Evolutionary conservation across 2,797 vertebrate genomes (phyloP), one percentile per base, ranked within the genome.

Genomic region (Enteromius anoplus): DNA sequence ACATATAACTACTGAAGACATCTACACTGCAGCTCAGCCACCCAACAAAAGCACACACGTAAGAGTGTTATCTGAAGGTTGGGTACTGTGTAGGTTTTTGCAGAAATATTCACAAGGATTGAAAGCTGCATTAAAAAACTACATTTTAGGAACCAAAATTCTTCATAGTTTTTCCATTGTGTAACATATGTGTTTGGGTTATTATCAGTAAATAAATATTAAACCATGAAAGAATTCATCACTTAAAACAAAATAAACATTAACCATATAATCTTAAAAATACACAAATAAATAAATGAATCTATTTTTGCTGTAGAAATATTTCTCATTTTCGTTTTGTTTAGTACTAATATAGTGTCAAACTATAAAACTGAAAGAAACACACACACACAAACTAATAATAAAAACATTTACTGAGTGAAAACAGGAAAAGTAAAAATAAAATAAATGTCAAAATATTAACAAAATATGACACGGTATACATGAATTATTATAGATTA

Each of bases 1-100:
- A 53, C 29, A 34, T 73, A 73, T 73, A 55, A 73, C 49, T 34
- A 60, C 73, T 26, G 51, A 75, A 75, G 51, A 75, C 51, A 40
- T 51, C 55, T 49, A 72, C 65, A 40, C 66, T 60, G 66, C 69
- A 64, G 42, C 23, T 26, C 8, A 32, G 37, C 32, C 2, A 2
- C 11, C 69, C 19, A 55, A 68, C 65, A 51, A 53, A 58, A 40
- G 40, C 9, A 53, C 2, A 4, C 60, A 64, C 26, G 29, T 17
- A 17, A 23, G n/a, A 58, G 29, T 21, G 17, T 32, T 34, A 32
- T 34, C 45, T 49, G 12, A 73, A 73, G 19, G 29, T n/a, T 21
- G 19, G 64, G 19, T 68, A 5, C 10, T 68, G 65, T 68, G 17
- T 11, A 68, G 34, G 40, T 23, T 15, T 45, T n/a, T 26, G 26